Base-by-base conservation (phyloP, 2,797 vertebrate genomes). In the Parauchenoglanis punctatus region DNA sequence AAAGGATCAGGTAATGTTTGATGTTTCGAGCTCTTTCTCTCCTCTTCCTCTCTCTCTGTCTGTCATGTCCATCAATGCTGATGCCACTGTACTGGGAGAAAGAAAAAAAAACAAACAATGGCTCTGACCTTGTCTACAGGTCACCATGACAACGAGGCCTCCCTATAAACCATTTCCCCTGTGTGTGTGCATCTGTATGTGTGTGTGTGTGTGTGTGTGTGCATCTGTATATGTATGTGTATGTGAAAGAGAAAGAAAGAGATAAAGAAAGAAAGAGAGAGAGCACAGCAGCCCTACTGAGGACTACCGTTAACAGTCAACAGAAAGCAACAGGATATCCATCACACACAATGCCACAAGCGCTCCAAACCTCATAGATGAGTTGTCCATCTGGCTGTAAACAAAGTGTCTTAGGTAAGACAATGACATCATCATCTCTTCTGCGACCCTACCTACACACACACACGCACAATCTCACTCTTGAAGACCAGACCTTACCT, bases 141-240 rank as follows among this genome's bases (percentile, higher is more conserved):
- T 96, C 93, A 88, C 94, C 94, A 95, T 94, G 94, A 95, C 88
- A 91, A 96, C 91, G 0, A 91, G 91, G 92, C 90, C 93, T 94
- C 90, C 83, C 92, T 90, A 92, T 94, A 94, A 95, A 95, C 86
- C 93, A 94, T 93, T 92, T 90, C 89, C 90, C 88, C 92, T 89
- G 40, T 90, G 85, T 91, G 88, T 85, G 83, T 85, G 63, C 15
- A 52, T 86, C 11, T 88, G 28, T n/a, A 31, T 65, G 84, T 85
- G 61, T 82, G 61, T 78, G 78, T 76, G 58, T 44, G 81, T 67
- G 52, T 58, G 73, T 49, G 23, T 49, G 20, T 89, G 84, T 90
- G 87, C 83, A 72, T 87, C 81, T 72, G 52, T 67, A 40, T 40
- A 4, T 40, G 40, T 40, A 40, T 40, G 40, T 40, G 40, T 40